phyloP scores from a whole-genome alignment of 2,888 invertebrate species.

The Willowsia nigromaculata region DNA sequence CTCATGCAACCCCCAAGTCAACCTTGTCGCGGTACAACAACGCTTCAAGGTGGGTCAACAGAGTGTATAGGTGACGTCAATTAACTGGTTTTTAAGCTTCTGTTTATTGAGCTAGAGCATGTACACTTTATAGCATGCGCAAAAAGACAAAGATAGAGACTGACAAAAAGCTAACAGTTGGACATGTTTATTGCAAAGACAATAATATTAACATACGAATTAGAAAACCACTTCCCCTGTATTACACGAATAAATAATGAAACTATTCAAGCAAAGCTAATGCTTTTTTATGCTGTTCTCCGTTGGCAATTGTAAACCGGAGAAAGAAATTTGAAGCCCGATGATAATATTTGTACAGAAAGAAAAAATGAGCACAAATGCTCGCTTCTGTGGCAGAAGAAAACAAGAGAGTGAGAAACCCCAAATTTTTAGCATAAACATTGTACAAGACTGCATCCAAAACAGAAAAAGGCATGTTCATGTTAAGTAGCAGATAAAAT shows the following conservation, averaged over 20 bases:
- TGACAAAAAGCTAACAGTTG: not conserved
- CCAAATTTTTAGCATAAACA: not conserved
- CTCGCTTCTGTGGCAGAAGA: not conserved
- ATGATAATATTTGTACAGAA: not conserved
- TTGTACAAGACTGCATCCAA: not conserved
- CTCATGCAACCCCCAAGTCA: not conserved
- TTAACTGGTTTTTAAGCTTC: conserved; percentile 56
- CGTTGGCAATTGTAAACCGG: not conserved
- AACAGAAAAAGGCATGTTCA: too few relatives aligned
- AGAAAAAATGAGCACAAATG: not conserved
- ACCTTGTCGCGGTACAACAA: conserved; percentile 24
- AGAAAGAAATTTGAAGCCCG: not conserved
- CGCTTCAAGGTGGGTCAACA: conserved; percentile 51
- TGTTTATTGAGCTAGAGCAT: conserved; percentile 5
- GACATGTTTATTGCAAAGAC: not conserved
- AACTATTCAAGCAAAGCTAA: not conserved
- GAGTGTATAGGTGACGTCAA: conserved; percentile 51
- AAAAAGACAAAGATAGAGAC: not conserved
- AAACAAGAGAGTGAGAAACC: not conserved
- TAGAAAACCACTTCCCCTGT: not conserved
- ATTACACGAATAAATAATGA: not conserved
- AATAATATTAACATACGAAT: not conserved
- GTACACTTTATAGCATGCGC: not conserved
- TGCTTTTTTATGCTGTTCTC: too few relatives aligned
- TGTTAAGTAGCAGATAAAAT: not conserved